Conservation (phyloP, 64 coral and sea anemone genomes). For the Pocillopora damicornis region DNA sequence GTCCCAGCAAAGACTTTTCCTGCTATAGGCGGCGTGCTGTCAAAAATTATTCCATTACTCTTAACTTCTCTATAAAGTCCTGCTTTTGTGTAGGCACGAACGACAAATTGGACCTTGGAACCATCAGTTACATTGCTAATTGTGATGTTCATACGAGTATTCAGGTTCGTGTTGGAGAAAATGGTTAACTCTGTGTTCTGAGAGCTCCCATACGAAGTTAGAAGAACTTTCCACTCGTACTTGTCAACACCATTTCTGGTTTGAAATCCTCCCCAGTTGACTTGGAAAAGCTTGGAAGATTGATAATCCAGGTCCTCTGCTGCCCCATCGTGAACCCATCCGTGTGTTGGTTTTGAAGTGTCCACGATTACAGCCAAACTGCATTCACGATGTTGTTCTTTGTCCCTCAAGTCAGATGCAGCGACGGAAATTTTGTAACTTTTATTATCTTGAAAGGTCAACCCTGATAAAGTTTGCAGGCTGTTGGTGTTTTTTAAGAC, state of each 20-base stretch:
- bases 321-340: conserved; percentile 63
- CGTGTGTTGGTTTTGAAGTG: conserved; percentile 36
- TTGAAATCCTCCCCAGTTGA: conserved; percentile 65
- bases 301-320: conserved; percentile 16
- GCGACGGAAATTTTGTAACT: neutral
- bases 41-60: conserved; percentile 50
- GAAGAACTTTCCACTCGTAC: conserved; percentile 65
- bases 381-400: conserved; percentile 31
- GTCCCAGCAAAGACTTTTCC: conserved; percentile 61
- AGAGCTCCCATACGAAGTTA: conserved; percentile 23
- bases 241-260: conserved; percentile 56
- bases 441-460: conserved; percentile 30
- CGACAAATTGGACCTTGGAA: conserved; percentile 5
- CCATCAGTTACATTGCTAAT: conserved; percentile 56
- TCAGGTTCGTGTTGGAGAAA: conserved; percentile 12
- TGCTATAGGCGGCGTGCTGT: conserved; percentile 41
- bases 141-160: conserved; percentile 5
- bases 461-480: conserved; percentile 31
- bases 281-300: conserved; percentile 28
- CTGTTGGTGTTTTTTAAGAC: conserved; percentile 5
- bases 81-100: conserved; percentile 64
- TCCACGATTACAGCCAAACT: conserved; percentile 46
- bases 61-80: conserved; percentile 33
- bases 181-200: conserved; percentile 26
- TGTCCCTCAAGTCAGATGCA: neutral